Evolutionary conservation across 1,140 invertebrate genomes (phyloP), one percentile per base, ranked within the genome.

Genomic region (Aphidius ervi): DNA sequence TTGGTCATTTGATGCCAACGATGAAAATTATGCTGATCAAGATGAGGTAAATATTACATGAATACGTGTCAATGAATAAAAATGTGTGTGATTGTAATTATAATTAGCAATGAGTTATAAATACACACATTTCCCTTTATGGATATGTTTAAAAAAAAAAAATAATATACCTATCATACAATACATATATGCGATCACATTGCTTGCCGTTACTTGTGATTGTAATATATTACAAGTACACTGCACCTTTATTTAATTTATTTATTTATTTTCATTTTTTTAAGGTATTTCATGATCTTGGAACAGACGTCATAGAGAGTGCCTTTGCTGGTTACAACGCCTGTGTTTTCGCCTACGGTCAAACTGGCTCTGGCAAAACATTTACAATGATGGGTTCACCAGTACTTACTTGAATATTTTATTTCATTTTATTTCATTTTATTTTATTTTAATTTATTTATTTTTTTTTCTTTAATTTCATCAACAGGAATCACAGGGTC

Each of bases 351-450:
- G 95, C 95, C 56, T 93, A 94, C 74, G 93, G 92, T 49, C 94
- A 97, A 80, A 97, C 94, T 48, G 95, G 94, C 70, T 95, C 93
- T 71, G 96, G 96, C 37, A 98, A 99, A 82, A 97, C 94, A 0
- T 98, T 94, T 75, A 98, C 95, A 1, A 98, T 99, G 95, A 98
- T 98, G 95, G 96, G 96, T 39, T 89, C 90, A 1, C 79, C 84
- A 58, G 87, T 88, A 16, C 16, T 16, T 16, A 16, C 16, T 31
- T 63, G 43, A 45, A 54, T 54, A 10, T 41, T 39, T 9, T 41
- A 42, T 16, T 16, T 47, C 8, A 63, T 50, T 45, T 55, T 43
- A 50, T 8, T 58, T 52, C n/a, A 45, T 49, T 55, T 16, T 16
- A 45, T 49, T 55, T 16, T 16, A 16, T 16, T 16, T 16, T 16